A percentile compares a stretch with the other conserved stretches of the same genome.
Conservation (phyloP, 1,140 invertebrate species). For the Idris sp. region DNA sequence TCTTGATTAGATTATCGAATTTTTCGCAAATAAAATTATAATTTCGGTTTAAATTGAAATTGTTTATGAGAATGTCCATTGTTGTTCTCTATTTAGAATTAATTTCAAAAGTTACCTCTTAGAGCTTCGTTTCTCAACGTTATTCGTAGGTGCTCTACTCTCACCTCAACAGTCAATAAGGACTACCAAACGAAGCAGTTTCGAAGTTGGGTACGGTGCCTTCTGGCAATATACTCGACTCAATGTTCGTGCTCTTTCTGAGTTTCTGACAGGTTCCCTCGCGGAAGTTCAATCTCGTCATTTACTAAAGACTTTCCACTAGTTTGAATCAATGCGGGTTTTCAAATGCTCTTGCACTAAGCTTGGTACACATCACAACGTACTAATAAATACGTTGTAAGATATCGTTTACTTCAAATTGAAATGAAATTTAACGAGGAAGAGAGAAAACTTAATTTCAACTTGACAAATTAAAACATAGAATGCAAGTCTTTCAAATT, state of each 20-base stretch:
- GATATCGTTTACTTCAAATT: constrained; percentile 8
- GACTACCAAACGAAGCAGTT: constrained; percentile 75
- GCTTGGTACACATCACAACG: constrained; percentile 27
- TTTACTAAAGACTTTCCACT: constrained; percentile 59
- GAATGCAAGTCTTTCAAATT: no score
- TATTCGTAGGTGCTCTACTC: constrained; percentile 65
- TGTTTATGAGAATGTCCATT: no score
- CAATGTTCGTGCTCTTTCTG: constrained; percentile 54
- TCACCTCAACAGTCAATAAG: constrained; percentile 74
- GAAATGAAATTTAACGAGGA: constrained; percentile 12
- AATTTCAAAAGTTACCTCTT: no score
- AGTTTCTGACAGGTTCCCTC: constrained; percentile 60
- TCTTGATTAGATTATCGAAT: no score
- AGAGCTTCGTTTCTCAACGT: constrained; percentile 69
- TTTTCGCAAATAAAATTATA: no score
- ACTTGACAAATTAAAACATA: no score
- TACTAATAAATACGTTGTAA: constrained; percentile 33
- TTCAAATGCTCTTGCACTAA: constrained; percentile 43
- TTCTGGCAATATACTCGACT: constrained; percentile 69
- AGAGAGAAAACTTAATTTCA: no score
- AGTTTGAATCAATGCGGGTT: constrained; percentile 58
- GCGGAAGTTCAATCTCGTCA: constrained; percentile 62
- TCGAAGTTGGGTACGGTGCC: constrained; percentile 68
- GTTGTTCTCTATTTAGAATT: constrained; percentile 74
- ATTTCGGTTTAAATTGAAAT: no score